A percentile compares a stretch with the other conserved stretches of the same genome.
Conservation (phyloP, 2,888 invertebrate species). For the Pseudococcus viburni region DNA sequence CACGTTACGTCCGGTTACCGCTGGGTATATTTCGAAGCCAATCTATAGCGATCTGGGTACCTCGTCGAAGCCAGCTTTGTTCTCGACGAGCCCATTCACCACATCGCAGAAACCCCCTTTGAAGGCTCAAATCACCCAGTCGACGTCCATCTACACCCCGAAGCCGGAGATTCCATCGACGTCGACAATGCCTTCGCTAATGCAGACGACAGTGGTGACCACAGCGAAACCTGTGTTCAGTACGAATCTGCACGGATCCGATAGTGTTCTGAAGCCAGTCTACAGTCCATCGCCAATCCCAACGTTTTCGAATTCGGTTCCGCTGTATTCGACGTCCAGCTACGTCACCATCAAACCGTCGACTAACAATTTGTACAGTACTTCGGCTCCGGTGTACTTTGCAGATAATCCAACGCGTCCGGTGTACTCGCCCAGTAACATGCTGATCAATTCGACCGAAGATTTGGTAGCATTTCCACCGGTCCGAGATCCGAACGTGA, state of each 20-base stretch:
- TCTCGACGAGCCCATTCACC: constrained; percentile 66
- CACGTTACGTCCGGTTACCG: constrained; percentile 57
- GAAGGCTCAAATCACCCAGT: constrained; percentile 66
- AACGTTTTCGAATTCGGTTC: constrained; percentile 23
- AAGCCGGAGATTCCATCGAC: constrained; percentile 57
- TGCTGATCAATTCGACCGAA: constrained; percentile 71
- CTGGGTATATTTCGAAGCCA: constrained; percentile 68
- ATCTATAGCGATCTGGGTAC: constrained; percentile 25
- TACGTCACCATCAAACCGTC: constrained; percentile 30
- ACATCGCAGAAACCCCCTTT: constrained; percentile 67
- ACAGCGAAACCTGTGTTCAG: constrained; percentile 67
- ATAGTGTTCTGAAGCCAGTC: constrained; percentile 40
- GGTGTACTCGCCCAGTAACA: constrained; percentile 2
- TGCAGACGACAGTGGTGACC: constrained; percentile 67
- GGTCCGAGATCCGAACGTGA: constrained; percentile 86
- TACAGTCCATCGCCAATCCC: constrained; percentile 43
- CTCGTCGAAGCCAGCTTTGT: constrained; percentile 55
- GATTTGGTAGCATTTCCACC: constrained; percentile 87
- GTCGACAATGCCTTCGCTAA: constrained; percentile 26
- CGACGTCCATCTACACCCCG: constrained; percentile 55
- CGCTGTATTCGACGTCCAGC: constrained; percentile 17
- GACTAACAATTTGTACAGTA: constrained; percentile 31
- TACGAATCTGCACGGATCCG: constrained; percentile 25
- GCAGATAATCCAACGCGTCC: constrained; percentile 40
- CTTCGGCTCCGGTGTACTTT: background rate